Percentiles rank a stretch among this genome's conserved stretches.
phyloP scores from a whole-genome alignment of 2,888 invertebrate genomes.

The Pachliopta kotzebuea region DNA sequence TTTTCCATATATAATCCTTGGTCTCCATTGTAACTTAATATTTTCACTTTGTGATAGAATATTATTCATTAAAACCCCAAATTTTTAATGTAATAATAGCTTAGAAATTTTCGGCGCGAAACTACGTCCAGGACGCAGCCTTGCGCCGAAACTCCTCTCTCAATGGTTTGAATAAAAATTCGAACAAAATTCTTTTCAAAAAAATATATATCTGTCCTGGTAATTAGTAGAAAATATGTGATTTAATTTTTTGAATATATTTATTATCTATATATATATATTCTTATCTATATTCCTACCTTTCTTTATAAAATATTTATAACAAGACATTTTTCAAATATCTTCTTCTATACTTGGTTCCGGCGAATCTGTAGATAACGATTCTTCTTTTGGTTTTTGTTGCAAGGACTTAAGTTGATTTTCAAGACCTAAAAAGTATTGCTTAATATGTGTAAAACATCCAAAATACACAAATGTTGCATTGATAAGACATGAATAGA shows the following conservation, averaged over 20 bases:
- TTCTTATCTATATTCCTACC: background rate
- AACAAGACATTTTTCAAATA: constrained; percentile 41
- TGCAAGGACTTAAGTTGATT: constrained; percentile 54
- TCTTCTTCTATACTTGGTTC: constrained; percentile 74
- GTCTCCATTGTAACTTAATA: no score
- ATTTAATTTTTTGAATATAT: background rate
- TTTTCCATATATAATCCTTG: no score
- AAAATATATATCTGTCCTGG: background rate
- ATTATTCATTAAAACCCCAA: no score
- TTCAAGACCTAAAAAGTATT: constrained; percentile 49
- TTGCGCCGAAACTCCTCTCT: no score
- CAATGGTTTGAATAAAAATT: no score
- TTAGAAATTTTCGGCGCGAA: no score
- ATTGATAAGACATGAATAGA: background rate
- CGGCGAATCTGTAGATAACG: constrained; percentile 54
- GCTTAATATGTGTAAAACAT: background rate
- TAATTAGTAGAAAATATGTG: background rate
- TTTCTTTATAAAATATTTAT: background rate
- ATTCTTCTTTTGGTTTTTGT: constrained; percentile 52
- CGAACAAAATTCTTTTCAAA: no score
- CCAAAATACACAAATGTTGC: background rate
- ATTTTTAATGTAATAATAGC: no score
- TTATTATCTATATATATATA: background rate
- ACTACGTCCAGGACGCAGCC: no score
- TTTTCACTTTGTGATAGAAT: no score